Base-by-base conservation (phyloP, 2,113 vertebrate species). In the Platichthys flesus region DNA sequence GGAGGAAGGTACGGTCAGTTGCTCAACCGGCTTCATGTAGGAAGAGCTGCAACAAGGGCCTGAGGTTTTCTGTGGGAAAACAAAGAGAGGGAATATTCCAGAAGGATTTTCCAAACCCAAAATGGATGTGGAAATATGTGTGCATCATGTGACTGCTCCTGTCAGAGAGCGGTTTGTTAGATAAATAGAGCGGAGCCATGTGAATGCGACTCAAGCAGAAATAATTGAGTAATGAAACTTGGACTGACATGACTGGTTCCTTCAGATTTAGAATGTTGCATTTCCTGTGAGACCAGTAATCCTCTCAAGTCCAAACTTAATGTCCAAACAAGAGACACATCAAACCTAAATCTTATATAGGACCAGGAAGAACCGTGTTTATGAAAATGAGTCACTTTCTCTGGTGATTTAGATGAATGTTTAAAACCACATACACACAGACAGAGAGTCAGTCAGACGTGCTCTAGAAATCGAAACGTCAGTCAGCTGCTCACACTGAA, bases 31-130 rank as follows among this genome's bases (percentile, higher is more conserved):
- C 70, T 35, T 85, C 78, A 81, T 79, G 75, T 74, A 83, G 74
- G 75, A 87, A 45, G 77, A 85, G 79, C 70, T 79, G 55, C 52
- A 88, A 65, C 59, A 52, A 56, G 74, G 57, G 26, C 21, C 6
- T 9, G 15, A 9, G 28, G 24, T 18, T 31, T 23, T 26, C 74
- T 49, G 67, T 75, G 65, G 78, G 67, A 82, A 80, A 85, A 81
- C 76, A 75, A 66, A 67, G 60, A 67, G 80, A 83, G 69, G 82
- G 82, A 89, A 85, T 86, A 86, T 91, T 90, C 87, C 87, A 90
- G 68, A 74, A 79, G 3, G 61, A 24, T 42, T 71, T 73, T 83
- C 86, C 89, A 92, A 91, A 93, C 83, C 89, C 81, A 77, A 81
- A 88, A 60, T 71, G 76, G 35, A 7, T 18, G 51, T 82, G 87